Conservation (phyloP, 1,140 invertebrate genomes). For the Lasioglossum baleicum region DNA sequence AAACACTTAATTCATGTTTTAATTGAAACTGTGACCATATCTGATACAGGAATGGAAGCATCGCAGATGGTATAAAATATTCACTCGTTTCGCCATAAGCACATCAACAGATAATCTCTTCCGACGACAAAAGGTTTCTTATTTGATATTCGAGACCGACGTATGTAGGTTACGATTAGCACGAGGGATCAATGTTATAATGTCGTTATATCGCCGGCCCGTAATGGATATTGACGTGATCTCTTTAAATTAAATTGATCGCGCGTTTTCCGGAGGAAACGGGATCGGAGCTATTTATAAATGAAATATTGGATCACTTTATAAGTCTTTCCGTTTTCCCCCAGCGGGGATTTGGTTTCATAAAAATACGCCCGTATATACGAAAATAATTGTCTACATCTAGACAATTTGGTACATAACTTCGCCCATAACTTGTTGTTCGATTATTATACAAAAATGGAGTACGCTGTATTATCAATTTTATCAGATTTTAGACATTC, state of each 20-base stretch:
- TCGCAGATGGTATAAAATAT: background rate
- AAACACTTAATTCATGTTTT: too few relatives aligned
- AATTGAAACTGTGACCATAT: too few relatives aligned
- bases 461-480: too few relatives aligned
- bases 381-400: too few relatives aligned
- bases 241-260: slow-evolving; percentile 15
- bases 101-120: background rate
- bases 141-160: slow-evolving; percentile 56
- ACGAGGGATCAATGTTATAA: slow-evolving; percentile 13
- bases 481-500: too few relatives aligned
- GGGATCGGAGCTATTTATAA: background rate
- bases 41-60: too few relatives aligned
- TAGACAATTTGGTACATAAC: too few relatives aligned
- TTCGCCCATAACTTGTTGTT: too few relatives aligned
- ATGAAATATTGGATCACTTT: background rate
- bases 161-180: slow-evolving; percentile 57
- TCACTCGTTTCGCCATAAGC: background rate
- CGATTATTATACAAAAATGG: too few relatives aligned
- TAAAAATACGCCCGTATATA: too few relatives aligned
- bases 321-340: background rate
- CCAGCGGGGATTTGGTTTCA: too few relatives aligned
- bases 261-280: background rate
- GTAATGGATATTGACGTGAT: slow-evolving; percentile 3
- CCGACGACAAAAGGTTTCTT: slow-evolving; percentile 57
- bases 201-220: background rate